phyloP scores from a whole-genome alignment of 1,140 invertebrate genomes.

The Halictus rubicundus region DNA sequence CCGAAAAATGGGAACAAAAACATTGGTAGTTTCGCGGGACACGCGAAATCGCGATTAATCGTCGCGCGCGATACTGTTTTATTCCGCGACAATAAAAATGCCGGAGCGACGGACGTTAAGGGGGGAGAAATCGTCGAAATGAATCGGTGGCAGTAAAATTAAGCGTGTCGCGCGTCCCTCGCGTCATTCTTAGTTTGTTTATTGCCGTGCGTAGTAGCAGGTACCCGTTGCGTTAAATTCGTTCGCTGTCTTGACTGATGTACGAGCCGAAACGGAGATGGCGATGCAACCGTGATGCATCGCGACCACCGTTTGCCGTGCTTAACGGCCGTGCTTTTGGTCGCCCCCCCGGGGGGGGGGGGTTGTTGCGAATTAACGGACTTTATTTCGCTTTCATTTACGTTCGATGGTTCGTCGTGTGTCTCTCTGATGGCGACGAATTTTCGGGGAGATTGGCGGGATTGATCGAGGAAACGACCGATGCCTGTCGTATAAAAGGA shows the following conservation, averaged over 20 bases:
- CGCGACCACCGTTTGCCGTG: neutral
- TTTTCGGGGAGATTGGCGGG: no score
- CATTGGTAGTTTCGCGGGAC: neutral
- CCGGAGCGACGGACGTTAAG: neutral
- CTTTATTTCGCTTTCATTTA: slow-evolving; percentile 7
- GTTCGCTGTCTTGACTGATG: slow-evolving; percentile 5
- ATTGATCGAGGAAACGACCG: no score
- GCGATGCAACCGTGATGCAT: slow-evolving; percentile 8
- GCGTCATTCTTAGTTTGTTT: slow-evolving; percentile 24
- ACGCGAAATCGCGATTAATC: slow-evolving; percentile 1
- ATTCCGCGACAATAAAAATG: neutral
- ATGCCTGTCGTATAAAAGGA: no score
- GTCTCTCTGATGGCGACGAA: no score
- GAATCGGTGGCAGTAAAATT: slow-evolving; percentile 6
- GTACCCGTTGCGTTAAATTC: slow-evolving; percentile 6
- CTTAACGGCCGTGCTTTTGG: neutral
- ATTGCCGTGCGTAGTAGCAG: neutral
- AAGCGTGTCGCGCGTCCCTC: neutral
- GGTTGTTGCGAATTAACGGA: neutral
- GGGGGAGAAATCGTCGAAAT: neutral
- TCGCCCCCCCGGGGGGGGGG: no score
- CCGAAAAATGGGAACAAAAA: no score
- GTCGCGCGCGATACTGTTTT: neutral
- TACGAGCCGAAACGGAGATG: slow-evolving; percentile 13
- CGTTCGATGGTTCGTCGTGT: neutral